These are phyloP conservation scores for Pocillopora damicornis DNA, from an alignment of 64 coral and sea anemone species.

Conservation along the genomic window DNA sequence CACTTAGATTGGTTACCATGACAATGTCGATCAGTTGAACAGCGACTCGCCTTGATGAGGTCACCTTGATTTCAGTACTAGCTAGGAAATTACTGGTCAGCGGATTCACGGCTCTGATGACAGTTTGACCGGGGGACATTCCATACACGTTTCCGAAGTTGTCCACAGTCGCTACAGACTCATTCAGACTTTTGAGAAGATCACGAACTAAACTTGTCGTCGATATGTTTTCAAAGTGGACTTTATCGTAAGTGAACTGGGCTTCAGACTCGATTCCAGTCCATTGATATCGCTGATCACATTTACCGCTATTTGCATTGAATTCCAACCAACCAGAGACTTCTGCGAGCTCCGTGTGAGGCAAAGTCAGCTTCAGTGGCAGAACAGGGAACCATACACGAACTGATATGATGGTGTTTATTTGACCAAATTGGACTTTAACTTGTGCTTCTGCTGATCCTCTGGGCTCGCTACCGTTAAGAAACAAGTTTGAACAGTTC, in stretches of 20 bases:
- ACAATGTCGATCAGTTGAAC: slow-evolving; percentile 45
- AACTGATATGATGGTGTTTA: slow-evolving; percentile 26
- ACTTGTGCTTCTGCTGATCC: slow-evolving; percentile 33
- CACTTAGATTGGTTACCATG: slow-evolving; percentile 56
- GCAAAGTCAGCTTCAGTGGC: slow-evolving; percentile 34
- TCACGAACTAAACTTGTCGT: slow-evolving; percentile 29
- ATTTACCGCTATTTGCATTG: background rate
- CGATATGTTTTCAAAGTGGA: slow-evolving; percentile 45
- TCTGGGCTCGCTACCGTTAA: slow-evolving; percentile 36
- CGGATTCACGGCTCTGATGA: slow-evolving; percentile 42
- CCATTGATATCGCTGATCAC: slow-evolving; percentile 53
- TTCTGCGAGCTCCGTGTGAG: slow-evolving; percentile 32
- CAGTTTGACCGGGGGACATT: slow-evolving; percentile 30
- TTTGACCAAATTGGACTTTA: slow-evolving; percentile 3
- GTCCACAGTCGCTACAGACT: slow-evolving; percentile 9
- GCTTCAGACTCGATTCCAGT: slow-evolving; percentile 32
- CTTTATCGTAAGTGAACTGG: background rate
- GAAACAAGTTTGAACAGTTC: slow-evolving; percentile 46
- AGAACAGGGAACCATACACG: slow-evolving; percentile 56
- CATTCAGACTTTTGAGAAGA: slow-evolving; percentile 19
- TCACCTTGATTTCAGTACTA: slow-evolving; percentile 22
- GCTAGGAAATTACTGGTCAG: slow-evolving; percentile 8
- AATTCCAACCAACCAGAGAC: slow-evolving; percentile 49
- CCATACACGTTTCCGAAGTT: slow-evolving; percentile 29
- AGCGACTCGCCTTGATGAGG: slow-evolving; percentile 11